Conservation (phyloP, 2,797 vertebrate species). For the Gymnocypris eckloni region DNA sequence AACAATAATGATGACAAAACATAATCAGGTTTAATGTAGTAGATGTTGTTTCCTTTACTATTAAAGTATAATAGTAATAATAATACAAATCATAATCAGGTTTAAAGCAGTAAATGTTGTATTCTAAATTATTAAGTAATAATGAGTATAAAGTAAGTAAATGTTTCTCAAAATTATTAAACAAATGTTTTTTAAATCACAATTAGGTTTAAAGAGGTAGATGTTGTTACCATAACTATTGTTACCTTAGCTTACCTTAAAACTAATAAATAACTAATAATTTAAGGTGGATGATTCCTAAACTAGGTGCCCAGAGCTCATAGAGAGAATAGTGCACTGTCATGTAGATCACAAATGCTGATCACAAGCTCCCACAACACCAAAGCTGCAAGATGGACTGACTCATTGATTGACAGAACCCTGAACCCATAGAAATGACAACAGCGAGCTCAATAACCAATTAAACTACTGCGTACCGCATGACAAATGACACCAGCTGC, state of each 20-base stretch:
- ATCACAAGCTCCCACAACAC: conserved; percentile 47
- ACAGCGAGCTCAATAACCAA: conserved; percentile 61
- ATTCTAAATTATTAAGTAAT: too few species aligned
- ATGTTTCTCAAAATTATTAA: not conserved
- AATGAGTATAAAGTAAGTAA: too few species aligned
- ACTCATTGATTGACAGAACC: conserved; percentile 64
- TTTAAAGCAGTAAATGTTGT: not conserved
- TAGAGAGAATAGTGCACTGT: conserved; percentile 25
- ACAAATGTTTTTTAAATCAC: not conserved
- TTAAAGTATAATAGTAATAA: too few species aligned
- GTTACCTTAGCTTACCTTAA: not conserved
- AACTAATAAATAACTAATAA: not conserved
- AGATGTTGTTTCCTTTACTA: too few species aligned
- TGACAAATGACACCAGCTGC: conserved; percentile 58
- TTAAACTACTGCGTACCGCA: conserved; percentile 56
- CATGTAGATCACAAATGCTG: conserved; percentile 59
- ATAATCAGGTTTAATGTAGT: too few species aligned
- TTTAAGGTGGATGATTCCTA: not conserved
- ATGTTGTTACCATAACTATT: not conserved
- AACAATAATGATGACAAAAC: too few species aligned
- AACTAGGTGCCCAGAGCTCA: conserved; percentile 16
- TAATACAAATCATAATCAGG: not conserved
- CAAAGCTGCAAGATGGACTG: conserved; percentile 59
- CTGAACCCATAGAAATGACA: conserved; percentile 59
- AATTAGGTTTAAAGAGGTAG: not conserved